Evolutionary conservation across 2,797 vertebrate genomes (phyloP), one percentile per base, ranked within the genome.

Genomic region (Cuculus canorus): DNA sequence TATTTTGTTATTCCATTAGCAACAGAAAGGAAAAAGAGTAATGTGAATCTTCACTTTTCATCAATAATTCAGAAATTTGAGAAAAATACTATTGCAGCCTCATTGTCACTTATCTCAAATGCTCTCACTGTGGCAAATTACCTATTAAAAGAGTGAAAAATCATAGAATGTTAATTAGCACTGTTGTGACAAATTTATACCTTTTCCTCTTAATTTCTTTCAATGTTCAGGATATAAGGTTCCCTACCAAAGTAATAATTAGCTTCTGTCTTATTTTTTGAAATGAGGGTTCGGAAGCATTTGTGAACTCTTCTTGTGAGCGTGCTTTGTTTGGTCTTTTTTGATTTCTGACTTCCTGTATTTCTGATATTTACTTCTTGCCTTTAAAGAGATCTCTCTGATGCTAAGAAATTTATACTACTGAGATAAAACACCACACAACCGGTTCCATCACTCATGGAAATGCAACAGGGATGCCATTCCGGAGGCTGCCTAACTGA

Each of bases 151-250:
- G 77, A 71, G 76, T 66, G 75, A 89, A 61, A 93, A 96, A 87
- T 54, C 57, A 85, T 8, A 72, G 82, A 92, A 86, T 1, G 0
- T 86, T 94, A 93, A 95, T 96, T 96, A 92, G 85, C 95, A 53
- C 76, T 84, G 63, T 87, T 94, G 75, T 96, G 90, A 90, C 68
- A 89, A 93, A 93, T 27, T 68, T 39, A 75, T 88, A 92, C 64
- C 65, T 93, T 92, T 91, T 94, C 72, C 64, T 95, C 66, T 72
- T 91, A 85, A 80, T 93, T 95, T 91, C 48, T 92, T 91, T 80
- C 86, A 89, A 86, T 70, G 60, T 88, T 90, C 86, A 88, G 68
- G 73, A 63, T 87, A 85, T 50, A 47, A 93, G 77, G 82, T 88
- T 33, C 35, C 72, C 69, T 54, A 57, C 57, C 70, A 75, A 81